Conservation (phyloP, 2,797 vertebrate species). For the Anniella stebbinsi region DNA sequence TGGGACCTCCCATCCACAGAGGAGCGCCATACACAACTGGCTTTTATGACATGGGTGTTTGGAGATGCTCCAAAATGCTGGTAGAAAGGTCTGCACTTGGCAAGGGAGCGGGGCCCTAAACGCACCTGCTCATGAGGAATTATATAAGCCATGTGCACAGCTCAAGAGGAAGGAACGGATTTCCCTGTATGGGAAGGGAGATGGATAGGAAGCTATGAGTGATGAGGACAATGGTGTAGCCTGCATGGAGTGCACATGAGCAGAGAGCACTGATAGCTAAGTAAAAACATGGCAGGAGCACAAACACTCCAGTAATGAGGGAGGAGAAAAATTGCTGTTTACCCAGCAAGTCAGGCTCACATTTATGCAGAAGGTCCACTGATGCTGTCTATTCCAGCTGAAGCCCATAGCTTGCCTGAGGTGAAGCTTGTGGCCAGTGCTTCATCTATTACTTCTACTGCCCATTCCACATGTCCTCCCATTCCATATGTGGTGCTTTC, state of each 20-base stretch:
- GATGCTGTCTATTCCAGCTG: background rate
- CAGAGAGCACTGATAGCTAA: background rate
- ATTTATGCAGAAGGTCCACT: background rate
- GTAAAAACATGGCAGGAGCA: background rate
- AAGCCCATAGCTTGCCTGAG: background rate
- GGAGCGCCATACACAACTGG: background rate
- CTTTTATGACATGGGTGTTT: background rate
- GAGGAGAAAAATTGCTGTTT: background rate
- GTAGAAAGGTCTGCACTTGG: background rate
- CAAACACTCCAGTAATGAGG: background rate
- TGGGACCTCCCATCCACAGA: background rate
- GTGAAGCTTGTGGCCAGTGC: background rate
- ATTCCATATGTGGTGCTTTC: background rate
- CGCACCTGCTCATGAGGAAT: background rate
- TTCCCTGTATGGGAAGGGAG: background rate
- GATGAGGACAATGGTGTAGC: background rate
- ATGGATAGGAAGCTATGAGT: background rate
- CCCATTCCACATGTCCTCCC: background rate
- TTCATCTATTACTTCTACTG: background rate
- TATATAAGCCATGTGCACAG: background rate
- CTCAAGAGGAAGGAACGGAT: background rate
- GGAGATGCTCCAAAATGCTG: background rate
- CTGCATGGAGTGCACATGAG: background rate
- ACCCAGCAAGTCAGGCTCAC: background rate
- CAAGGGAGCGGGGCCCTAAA: background rate